Conservation (phyloP, 2,797 vertebrate species). For the Geotria australis region DNA sequence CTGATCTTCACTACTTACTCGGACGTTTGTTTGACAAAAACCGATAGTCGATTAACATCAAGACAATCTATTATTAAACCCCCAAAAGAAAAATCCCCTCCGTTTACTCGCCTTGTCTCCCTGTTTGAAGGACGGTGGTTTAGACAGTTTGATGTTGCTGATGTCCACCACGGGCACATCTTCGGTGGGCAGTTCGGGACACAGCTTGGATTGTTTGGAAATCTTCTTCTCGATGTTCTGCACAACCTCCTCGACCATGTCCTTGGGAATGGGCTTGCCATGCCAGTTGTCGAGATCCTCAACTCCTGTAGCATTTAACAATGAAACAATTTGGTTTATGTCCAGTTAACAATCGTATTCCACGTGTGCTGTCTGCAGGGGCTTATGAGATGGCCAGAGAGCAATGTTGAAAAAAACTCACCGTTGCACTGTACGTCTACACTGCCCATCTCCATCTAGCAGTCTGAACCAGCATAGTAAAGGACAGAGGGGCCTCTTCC, state of each 20-base stretch:
- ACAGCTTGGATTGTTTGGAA: slow-evolving; percentile 17
- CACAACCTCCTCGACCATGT: slow-evolving; percentile 19
- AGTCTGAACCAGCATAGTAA: no score
- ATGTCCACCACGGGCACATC: slow-evolving; percentile 15
- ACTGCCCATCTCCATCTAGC: no score
- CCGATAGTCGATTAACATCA: not conserved
- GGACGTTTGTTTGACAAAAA: not conserved
- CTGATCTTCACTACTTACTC: no score
- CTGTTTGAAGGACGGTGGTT: slow-evolving; percentile 20
- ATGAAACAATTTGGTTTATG: not conserved
- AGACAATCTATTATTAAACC: not conserved
- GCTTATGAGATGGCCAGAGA: no score
- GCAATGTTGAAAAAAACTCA: no score
- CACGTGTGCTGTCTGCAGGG: no score
- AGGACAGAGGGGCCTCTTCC: no score
- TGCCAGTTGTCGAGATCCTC: slow-evolving; percentile 46
- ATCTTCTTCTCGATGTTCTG: slow-evolving; percentile 22
- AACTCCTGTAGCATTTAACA: slow-evolving; percentile 13
- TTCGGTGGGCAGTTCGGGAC: slow-evolving; percentile 17
- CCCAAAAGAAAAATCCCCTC: not conserved
- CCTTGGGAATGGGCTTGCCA: slow-evolving; percentile 41
- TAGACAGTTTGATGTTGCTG: slow-evolving; percentile 11
- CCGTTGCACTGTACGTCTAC: no score
- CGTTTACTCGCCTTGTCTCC: slow-evolving; percentile 26
- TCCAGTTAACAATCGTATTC: no score